These are phyloP conservation scores for Ormyrus nitidulus DNA, from an alignment of 2,888 invertebrate species.

Conservation along the genomic window DNA sequence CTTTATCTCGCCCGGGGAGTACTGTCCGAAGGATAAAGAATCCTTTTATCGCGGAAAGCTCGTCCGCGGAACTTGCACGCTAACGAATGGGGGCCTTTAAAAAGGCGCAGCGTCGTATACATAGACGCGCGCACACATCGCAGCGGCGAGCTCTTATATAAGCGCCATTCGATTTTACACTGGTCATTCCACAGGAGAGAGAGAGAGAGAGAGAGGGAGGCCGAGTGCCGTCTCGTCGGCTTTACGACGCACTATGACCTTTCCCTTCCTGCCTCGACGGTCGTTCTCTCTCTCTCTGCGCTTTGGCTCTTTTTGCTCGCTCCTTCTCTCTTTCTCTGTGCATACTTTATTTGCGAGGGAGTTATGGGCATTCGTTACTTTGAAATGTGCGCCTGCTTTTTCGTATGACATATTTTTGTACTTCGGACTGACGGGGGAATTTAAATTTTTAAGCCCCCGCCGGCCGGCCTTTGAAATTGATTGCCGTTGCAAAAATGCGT, in stretches of 20 bases:
- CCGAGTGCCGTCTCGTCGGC: background rate
- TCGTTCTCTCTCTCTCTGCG: background rate
- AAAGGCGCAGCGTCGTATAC: constrained; percentile 8
- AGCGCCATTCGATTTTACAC: constrained; percentile 44
- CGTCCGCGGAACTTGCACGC: background rate
- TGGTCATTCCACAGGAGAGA: constrained; percentile 23
- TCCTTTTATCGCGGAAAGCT: constrained; percentile 17
- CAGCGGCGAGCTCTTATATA: background rate
- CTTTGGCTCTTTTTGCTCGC: background rate
- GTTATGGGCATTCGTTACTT: background rate
- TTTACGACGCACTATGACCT: constrained; percentile 32
- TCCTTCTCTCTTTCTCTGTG: background rate
- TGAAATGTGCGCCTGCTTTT: background rate
- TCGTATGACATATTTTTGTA: background rate
- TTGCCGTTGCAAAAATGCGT: no score
- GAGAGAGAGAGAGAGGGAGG: background rate
- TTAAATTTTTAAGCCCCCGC: background rate
- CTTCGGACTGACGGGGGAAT: background rate
- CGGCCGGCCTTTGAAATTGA: no score
- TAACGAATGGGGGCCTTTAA: constrained; percentile 40
- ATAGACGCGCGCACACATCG: no score
- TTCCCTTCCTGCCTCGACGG: background rate
- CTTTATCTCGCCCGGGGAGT: background rate
- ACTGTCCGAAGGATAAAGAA: constrained; percentile 1
- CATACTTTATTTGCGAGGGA: constrained; percentile 1